A percentile compares a stretch with the other conserved stretches of the same genome.
These are phyloP conservation scores for Allobates femoralis DNA, from an alignment of 2,797 vertebrate genomes.

Conservation along the genomic window DNA sequence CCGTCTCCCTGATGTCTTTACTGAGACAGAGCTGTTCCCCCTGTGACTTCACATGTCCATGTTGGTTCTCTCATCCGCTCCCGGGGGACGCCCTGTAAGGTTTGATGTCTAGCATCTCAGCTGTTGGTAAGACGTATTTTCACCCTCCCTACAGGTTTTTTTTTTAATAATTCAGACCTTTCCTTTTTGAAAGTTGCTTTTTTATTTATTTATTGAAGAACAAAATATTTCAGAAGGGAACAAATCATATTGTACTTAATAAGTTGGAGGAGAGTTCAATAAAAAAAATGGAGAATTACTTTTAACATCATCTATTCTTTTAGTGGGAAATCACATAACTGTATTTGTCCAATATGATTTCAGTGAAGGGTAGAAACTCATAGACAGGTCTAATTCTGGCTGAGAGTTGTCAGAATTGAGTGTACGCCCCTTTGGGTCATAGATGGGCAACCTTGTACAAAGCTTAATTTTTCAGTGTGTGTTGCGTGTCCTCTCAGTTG, in stretches of 20 bases:
- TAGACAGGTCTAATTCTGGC: too few species aligned
- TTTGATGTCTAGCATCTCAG: conserved; percentile 39
- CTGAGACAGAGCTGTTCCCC: conserved; percentile 54
- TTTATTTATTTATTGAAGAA: not conserved
- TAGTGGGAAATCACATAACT: too few species aligned
- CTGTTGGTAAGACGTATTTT: conserved; percentile 3
- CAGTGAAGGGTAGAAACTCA: too few species aligned
- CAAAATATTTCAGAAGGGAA: not conserved
- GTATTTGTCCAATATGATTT: too few species aligned
- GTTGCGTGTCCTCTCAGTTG: too few species aligned
- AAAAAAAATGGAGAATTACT: not conserved
- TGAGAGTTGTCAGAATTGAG: too few species aligned
- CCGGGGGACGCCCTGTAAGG: not conserved
- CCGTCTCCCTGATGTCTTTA: conserved; percentile 37
- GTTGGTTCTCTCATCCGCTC: conserved; percentile 20
- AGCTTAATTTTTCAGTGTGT: too few species aligned
- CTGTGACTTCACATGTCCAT: conserved; percentile 30
- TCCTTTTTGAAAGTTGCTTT: not conserved
- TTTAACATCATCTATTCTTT: too few species aligned
- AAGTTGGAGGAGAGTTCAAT: not conserved
- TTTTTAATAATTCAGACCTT: not conserved
- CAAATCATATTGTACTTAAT: not conserved
- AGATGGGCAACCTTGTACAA: too few species aligned
- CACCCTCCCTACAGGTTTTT: not conserved
- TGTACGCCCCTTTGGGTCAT: too few species aligned